phyloP scores from a whole-genome alignment of 2,113 vertebrate genomes.

The Pipra filicauda region DNA sequence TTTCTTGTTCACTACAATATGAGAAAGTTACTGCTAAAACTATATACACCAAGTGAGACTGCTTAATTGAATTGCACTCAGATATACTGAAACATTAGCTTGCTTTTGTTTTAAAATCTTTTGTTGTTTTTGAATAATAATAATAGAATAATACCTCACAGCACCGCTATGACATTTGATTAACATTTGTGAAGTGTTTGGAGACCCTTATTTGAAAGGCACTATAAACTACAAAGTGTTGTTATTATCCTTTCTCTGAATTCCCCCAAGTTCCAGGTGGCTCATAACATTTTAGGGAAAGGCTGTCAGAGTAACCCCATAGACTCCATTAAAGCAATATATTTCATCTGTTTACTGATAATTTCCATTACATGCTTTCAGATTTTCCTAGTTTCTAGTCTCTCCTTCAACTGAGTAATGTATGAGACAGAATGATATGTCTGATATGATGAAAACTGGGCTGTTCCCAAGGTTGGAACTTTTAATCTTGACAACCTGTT shows the following conservation, averaged over 20 bases:
- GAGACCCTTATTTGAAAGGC: constrained; percentile 27
- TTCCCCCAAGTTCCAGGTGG: constrained; percentile 11
- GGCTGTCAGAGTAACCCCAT: background rate
- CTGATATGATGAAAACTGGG: background rate
- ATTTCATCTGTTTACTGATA: background rate
- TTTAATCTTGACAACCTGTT: background rate
- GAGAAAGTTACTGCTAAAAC: background rate
- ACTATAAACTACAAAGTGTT: constrained; percentile 26
- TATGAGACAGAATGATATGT: background rate
- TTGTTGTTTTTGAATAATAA: background rate
- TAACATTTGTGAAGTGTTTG: constrained; percentile 24
- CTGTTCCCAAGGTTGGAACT: background rate
- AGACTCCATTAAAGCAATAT: background rate
- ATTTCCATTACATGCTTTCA: background rate
- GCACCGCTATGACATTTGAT: constrained; percentile 1
- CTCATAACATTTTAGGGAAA: constrained; percentile 35
- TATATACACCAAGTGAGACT: background rate
- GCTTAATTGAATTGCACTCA: background rate
- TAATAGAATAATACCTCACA: background rate
- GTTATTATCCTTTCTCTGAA: constrained; percentile 28
- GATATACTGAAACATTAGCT: background rate
- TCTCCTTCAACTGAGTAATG: background rate
- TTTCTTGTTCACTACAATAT: rapidly evolving
- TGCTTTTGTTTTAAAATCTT: constrained; percentile 2
- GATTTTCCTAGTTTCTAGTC: background rate